Base-by-base conservation (phyloP, 1,140 invertebrate species). In the Stegodyphus mimosarum region DNA sequence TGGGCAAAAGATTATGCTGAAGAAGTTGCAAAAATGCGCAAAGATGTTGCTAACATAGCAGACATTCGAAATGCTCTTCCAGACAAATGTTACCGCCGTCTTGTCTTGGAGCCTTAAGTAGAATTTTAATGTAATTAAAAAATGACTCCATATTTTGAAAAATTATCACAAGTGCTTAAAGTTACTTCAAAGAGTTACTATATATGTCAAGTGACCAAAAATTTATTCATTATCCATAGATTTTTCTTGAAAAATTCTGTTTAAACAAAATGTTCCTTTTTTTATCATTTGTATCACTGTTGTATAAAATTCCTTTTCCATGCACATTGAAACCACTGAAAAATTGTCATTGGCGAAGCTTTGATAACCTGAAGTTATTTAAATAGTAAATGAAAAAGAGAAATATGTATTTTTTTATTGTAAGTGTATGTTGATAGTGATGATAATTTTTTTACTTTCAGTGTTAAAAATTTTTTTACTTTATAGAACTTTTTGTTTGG, bases 41-140 rank as follows among this genome's bases (percentile, higher is more conserved):
- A 90, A 7, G 96, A 98, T 89, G 97, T 98, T 3, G 92, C 94
- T 5, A 99, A 98, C 90, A 95, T 98, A 67, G 93, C 94, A 88
- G 93, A 95, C 48, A 98, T 99, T 87, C 92, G 93, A 17, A 93
- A 94, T 85, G 93, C 95, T 63, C 91, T 99, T 70, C 97, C 97
- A 0, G 91, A 92, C 3, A 93, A 93, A 15, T 99, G 97, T 90
- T 96, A 94, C 90, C 95, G 95, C 88, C 89, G 90, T 81, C 88
- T 90, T 18, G 89, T 90, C 75, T 87, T 93, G 7, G 92, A 93
- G 87, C 91, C 91, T 7, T 71, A 78, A 73, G 33, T 33, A 33
- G 1, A 33, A 33, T 33, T 33, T 33, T 33, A 75, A 63, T n/a
- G 6, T 33, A 33, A 10, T 55, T 15, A 53, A 55, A 63, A 33